Percentiles rank a stretch among this genome's conserved stretches.
phyloP scores from a whole-genome alignment of 1,140 invertebrate genomes.

The Lasaia peninsularis region DNA sequence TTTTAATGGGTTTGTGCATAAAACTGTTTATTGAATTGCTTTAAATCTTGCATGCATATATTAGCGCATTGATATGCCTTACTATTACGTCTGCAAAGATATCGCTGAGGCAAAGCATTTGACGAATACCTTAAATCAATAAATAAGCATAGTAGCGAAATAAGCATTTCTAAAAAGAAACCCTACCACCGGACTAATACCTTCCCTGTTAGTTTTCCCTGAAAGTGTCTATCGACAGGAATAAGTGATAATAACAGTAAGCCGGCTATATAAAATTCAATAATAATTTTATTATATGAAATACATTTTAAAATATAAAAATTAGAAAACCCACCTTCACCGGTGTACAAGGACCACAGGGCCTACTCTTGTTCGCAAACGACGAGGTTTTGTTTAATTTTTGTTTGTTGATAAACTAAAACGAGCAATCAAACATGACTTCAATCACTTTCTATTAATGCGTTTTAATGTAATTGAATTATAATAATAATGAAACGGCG shows the following conservation, averaged over 20 bases:
- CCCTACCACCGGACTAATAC: slow-evolving; percentile 12
- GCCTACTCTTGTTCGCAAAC: not conserved
- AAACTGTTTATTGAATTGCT: slow-evolving; percentile 13
- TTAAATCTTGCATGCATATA: slow-evolving; percentile 12
- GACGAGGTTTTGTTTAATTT: slow-evolving; percentile 1
- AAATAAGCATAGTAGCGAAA: slow-evolving; percentile 13
- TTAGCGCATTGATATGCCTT: slow-evolving; percentile 9
- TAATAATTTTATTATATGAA: slow-evolving; percentile 8
- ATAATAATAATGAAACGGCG: too few relatives aligned
- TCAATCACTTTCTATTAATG: slow-evolving; percentile 1
- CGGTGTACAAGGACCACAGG: not conserved
- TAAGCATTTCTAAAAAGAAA: slow-evolving; percentile 14
- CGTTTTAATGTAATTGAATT: slow-evolving; percentile 1
- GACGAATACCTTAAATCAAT: slow-evolving; percentile 10
- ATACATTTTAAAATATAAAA: slow-evolving; percentile 4
- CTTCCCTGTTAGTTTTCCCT: slow-evolving; percentile 12
- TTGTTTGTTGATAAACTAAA: not conserved
- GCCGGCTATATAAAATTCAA: slow-evolving; percentile 11
- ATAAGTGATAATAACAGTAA: slow-evolving; percentile 1
- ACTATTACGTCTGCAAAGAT: slow-evolving; percentile 11
- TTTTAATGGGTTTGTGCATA: slow-evolving; percentile 10
- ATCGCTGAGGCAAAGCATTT: slow-evolving; percentile 8
- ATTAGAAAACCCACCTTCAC: not conserved
- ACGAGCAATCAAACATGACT: not conserved
- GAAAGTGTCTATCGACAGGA: slow-evolving; percentile 9